phyloP scores from a whole-genome alignment of 2,888 invertebrate genomes.

The Noctua pronuba region DNA sequence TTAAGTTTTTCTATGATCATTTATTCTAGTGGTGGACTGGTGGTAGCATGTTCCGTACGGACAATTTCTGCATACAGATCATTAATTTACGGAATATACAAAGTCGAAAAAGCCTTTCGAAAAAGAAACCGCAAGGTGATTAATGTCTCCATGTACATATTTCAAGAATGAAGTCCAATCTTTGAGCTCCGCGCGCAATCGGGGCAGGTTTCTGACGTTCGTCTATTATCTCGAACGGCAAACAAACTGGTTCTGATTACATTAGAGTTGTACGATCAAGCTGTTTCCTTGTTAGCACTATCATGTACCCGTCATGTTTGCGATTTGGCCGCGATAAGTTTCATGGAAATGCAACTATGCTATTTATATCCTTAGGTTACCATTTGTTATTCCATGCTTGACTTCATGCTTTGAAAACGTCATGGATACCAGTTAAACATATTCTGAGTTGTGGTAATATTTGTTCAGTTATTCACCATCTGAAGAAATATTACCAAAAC shows the following conservation, averaged over 20 bases:
- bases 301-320: constrained; percentile 21
- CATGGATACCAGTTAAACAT: neutral
- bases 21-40: neutral
- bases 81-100: neutral
- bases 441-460: neutral
- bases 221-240: constrained; percentile 38
- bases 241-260: constrained; percentile 56
- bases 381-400: constrained; percentile 18
- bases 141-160: neutral
- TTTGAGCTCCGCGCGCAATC: constrained; percentile 25
- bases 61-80: neutral
- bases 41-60: neutral
- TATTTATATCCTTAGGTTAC: constrained; percentile 19
- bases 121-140: constrained; percentile 3
- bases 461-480: neutral
- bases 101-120: neutral
- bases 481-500: neutral
- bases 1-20: neutral
- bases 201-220: constrained; percentile 40
- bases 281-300: constrained; percentile 46
- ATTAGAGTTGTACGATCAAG: constrained; percentile 36
- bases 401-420: neutral
- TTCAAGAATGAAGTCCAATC: constrained; percentile 24
- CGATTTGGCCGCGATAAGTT: constrained; percentile 26
- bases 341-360: constrained; percentile 31